Conservation (phyloP, 2,113 vertebrate genomes). For the Aegotheles bennettii region DNA sequence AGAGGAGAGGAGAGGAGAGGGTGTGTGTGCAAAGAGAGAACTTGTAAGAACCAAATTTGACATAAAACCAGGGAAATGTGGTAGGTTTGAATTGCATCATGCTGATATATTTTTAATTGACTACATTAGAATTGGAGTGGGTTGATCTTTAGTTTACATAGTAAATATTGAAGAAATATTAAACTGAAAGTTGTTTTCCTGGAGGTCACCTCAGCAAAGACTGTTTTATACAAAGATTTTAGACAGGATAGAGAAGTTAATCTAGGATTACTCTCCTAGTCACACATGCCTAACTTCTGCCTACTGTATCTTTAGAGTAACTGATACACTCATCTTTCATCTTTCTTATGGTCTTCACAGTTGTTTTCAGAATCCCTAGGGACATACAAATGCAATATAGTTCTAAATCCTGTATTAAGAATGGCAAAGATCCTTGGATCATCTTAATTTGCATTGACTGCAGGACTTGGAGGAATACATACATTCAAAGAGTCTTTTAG, state of each 20-base stretch:
- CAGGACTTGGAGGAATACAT: background rate
- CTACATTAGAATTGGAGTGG: background rate
- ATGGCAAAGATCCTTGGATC: background rate
- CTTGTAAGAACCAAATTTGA: background rate
- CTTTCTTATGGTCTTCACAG: background rate
- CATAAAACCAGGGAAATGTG: background rate
- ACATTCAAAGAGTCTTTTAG: background rate
- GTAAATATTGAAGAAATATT: background rate
- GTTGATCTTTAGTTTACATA: background rate
- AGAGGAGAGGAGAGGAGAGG: fast-evolving
- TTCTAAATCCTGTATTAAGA: background rate
- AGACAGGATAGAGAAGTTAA: background rate
- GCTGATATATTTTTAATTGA: background rate
- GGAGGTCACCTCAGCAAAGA: background rate
- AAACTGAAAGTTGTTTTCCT: background rate
- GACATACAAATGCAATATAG: background rate
- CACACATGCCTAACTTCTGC: background rate
- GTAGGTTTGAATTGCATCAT: background rate
- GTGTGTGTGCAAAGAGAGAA: background rate
- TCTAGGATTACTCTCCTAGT: background rate
- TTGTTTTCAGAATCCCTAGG: background rate
- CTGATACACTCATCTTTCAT: background rate
- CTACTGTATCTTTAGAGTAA: background rate
- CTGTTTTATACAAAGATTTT: background rate
- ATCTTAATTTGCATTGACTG: background rate